Evolutionary conservation across 2,888 invertebrate genomes (phyloP).

Genomic region (Phytoseiulus persimilis): DNA sequence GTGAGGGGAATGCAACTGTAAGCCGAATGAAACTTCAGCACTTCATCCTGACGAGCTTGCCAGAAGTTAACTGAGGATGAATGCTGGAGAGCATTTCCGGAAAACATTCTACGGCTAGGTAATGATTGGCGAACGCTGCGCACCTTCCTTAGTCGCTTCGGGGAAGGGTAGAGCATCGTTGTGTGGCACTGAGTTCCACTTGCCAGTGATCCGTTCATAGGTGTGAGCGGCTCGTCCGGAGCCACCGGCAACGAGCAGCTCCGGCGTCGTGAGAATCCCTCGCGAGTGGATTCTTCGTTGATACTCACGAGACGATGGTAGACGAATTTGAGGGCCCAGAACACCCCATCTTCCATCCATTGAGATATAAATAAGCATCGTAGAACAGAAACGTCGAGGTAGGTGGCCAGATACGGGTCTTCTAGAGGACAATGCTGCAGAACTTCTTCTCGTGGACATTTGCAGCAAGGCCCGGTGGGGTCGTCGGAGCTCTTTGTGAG

Average conservation of each 20-base stretch:
- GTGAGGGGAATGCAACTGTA: background rate
- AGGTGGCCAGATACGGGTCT: conserved; percentile 66
- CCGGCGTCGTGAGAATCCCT: conserved; percentile 17
- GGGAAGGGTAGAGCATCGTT: conserved; percentile 32
- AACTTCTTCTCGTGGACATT: conserved; percentile 11
- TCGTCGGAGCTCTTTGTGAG: conserved; percentile 17
- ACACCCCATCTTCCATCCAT: conserved; percentile 96
- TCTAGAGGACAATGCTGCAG: conserved; percentile 35
- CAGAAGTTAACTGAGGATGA: too few species aligned
- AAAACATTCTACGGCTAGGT: too few species aligned
- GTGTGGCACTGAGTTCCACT: background rate
- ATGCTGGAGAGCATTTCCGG: too few species aligned
- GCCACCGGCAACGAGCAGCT: conserved; percentile 33
- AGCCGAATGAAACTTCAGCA: background rate
- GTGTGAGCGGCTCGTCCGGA: conserved; percentile 20
- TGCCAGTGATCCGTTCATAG: background rate
- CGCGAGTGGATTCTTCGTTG: conserved; percentile 23
- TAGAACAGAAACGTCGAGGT: conserved; percentile 89
- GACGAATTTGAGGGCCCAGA: conserved; percentile 87
- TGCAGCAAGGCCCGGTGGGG: background rate
- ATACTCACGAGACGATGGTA: conserved; percentile 60
- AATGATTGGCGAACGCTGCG: too few species aligned
- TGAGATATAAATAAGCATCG: conserved; percentile 89
- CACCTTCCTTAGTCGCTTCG: conserved; percentile 22
- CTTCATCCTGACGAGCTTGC: too few species aligned